Conservation (phyloP, 2,113 vertebrate genomes). For the Rousettus leschenaultii region DNA sequence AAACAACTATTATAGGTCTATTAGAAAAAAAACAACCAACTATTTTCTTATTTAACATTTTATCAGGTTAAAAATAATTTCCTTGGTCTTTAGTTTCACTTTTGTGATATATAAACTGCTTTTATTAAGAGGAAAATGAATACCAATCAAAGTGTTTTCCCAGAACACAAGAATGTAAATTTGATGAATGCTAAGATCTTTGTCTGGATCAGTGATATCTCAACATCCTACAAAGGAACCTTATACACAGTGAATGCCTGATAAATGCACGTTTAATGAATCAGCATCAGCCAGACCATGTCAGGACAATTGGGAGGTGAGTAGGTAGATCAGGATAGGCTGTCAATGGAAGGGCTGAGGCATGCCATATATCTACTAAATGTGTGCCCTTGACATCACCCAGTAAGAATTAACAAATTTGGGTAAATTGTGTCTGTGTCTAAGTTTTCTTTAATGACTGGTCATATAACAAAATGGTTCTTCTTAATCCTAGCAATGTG, state of each 20-base stretch:
- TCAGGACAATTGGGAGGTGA: background rate
- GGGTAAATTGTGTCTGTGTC: background rate
- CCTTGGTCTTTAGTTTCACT: constrained; percentile 8
- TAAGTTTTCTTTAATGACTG: constrained; percentile 13
- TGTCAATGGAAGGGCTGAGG: background rate
- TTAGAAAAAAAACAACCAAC: background rate
- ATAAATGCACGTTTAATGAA: constrained; percentile 1
- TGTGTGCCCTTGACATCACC: background rate
- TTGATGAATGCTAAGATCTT: background rate
- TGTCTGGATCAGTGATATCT: background rate
- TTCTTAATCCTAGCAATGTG: background rate
- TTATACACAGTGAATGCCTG: background rate
- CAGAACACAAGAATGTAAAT: background rate
- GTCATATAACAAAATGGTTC: background rate
- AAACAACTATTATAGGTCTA: background rate
- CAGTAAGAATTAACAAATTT: background rate
- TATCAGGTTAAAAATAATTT: constrained; percentile 23
- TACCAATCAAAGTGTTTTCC: background rate
- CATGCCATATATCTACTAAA: background rate
- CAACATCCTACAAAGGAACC: background rate
- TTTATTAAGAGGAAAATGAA: background rate
- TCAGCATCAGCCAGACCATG: background rate
- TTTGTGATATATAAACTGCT: background rate
- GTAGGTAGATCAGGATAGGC: background rate
- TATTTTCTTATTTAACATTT: background rate